Evolutionary conservation across 2,888 invertebrate genomes (phyloP).

Genomic region (Cordilura impudica): DNA sequence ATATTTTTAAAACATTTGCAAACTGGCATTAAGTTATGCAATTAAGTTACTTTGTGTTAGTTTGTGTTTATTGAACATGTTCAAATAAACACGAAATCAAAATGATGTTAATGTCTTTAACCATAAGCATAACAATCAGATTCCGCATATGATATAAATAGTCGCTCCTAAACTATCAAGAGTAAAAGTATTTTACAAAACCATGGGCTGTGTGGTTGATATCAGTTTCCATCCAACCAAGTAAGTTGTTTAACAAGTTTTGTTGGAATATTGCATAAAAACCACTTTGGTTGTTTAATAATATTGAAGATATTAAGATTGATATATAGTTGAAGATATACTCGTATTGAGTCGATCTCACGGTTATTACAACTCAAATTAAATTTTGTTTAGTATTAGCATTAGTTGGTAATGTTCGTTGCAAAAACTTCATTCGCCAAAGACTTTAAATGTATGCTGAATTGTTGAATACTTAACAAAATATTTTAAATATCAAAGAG

Average conservation of each 20-base stretch:
- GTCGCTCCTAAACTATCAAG: conserved; percentile 65
- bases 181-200: conserved; percentile 58
- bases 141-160: conserved; percentile 37
- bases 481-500: conserved; percentile 12
- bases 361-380: too few relatives aligned
- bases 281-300: not conserved
- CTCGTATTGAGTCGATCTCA: too few relatives aligned
- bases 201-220: not conserved
- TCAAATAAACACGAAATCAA: conserved; percentile 70
- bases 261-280: conserved; percentile 30
- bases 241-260: conserved; percentile 53
- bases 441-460: too few relatives aligned
- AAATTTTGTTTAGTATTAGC: too few relatives aligned
- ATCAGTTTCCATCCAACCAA: not conserved
- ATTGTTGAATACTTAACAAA: not conserved
- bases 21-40: too few relatives aligned
- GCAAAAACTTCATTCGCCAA: too few relatives aligned
- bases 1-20: too few relatives aligned
- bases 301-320: conserved; percentile 39
- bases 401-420: too few relatives aligned
- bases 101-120: conserved; percentile 44
- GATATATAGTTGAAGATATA: too few relatives aligned
- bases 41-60: too few relatives aligned
- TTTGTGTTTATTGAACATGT: not conserved
- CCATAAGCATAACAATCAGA: conserved; percentile 25